Base-by-base conservation (phyloP, 2,888 invertebrate species). In the Cheilosia scutellata region DNA sequence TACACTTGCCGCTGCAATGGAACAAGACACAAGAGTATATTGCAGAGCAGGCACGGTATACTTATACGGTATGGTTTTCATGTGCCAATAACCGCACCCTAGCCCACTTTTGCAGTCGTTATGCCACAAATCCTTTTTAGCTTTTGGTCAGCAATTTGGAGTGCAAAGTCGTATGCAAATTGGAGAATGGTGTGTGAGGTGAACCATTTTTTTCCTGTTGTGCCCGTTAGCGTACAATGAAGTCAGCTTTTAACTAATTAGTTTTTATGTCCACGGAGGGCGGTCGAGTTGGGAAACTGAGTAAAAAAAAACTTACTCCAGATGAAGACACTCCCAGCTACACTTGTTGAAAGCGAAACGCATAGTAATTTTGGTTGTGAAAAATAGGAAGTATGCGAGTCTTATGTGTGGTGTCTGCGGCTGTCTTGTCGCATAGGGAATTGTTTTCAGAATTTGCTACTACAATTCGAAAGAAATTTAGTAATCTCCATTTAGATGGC, bases 221-320 rank as follows among this genome's bases (percentile, higher is more conserved):
- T 16, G 49, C 13, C 40, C 29, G 5, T 55, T 62, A 76, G 37
- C 37, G 60, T 66, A 71, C 76, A 76, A 55, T 75, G 71, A 66
- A 80, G 76, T 82, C 82, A 82, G 86, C 86, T 86, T 82, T 86
- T 86, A 86, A 86, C 86, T 86, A 82, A 86, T 86, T 86, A 82
- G 68, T 66, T 86, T 72, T 71, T 82, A 68, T 70, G 76, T 71
- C 51, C 25, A 44, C 51, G 27, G 20, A 60, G 55, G 77, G 55
- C 49, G 49, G 60, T 44, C 27, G 57, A 62, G 27, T 16, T 58
- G 16, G 57, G 33, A 44, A 44, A 40, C 25, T 51, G 62, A 44
- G 79, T 65, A 44, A 25, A 68, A 62, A 63, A 75, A 62, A 53
- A 55, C 51, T 44, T 47, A 29, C 63, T 20, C 63, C 58, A 53